A percentile compares a stretch with the other conserved stretches of the same genome.
Evolutionary conservation across 2,113 vertebrate species (phyloP).

Genomic region (Hiodon alosoides): DNA sequence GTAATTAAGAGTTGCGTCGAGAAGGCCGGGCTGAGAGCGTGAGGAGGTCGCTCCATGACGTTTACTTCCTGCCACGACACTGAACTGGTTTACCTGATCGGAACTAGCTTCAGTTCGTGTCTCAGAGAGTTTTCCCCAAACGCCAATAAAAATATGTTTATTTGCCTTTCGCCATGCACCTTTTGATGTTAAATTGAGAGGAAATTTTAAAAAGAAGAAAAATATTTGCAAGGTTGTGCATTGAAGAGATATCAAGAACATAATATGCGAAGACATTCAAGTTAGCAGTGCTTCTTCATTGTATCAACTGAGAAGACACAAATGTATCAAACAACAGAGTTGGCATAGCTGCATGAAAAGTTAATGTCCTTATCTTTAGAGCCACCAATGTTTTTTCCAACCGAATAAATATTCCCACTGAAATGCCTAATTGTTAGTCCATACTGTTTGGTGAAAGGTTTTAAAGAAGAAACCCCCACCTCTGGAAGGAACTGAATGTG

Average conservation of each 20-base stretch:
- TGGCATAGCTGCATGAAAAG: not conserved
- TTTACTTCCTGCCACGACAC: not conserved
- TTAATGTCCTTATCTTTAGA: not conserved
- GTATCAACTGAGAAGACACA: not conserved
- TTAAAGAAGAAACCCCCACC: not conserved
- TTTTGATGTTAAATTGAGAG: not conserved
- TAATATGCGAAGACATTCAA: too few species aligned
- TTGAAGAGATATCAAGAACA: too few species aligned
- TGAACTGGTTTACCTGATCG: too few species aligned
- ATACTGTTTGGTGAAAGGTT: not conserved
- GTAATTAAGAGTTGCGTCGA: constrained; percentile 45
- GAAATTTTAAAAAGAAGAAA: not conserved
- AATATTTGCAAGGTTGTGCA: too few species aligned
- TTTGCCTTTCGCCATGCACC: not conserved
- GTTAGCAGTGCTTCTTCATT: too few species aligned
- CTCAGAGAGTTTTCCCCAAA: too few species aligned
- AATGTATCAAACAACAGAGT: not conserved
- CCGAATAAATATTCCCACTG: too few species aligned
- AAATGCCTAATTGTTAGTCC: not conserved
- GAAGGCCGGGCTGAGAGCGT: constrained; percentile 37
- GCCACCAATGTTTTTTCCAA: not conserved
- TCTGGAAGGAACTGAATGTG: not conserved
- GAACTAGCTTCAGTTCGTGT: too few species aligned
- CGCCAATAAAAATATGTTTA: not conserved
- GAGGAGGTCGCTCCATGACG: constrained; percentile 1